These are phyloP conservation scores for Paracanthobrama guichenoti DNA, from an alignment of 2,113 vertebrate genomes.

Conservation along the genomic window DNA sequence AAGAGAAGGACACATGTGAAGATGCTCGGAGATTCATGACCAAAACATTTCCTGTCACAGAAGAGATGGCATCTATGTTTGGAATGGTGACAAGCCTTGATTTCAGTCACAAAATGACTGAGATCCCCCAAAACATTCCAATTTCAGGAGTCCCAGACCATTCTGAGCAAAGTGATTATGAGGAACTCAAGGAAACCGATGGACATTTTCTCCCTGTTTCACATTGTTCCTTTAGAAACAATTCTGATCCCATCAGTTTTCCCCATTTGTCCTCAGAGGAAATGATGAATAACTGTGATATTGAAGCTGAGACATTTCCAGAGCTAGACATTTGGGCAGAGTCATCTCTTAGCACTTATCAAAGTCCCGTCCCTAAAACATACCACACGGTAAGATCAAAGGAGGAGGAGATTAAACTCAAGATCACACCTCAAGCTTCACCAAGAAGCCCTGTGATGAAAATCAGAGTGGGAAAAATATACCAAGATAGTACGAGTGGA, in stretches of 20 bases:
- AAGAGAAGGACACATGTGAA: conserved; percentile 47
- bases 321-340: conserved; percentile 60
- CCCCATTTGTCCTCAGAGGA: conserved; percentile 47
- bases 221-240: fast-evolving
- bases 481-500: background rate
- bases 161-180: conserved; percentile 33
- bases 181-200: background rate
- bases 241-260: background rate
- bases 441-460: background rate
- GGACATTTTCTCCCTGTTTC: background rate
- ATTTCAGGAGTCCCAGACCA: background rate
- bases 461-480: background rate
- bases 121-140: background rate
- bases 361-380: conserved; percentile 38
- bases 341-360: conserved; percentile 28
- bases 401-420: background rate
- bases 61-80: background rate
- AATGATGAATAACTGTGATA: conserved; percentile 26
- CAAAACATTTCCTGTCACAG: conserved; percentile 51
- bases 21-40: conserved; percentile 49
- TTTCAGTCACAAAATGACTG: background rate
- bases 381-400: background rate
- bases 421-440: conserved; percentile 13
- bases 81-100: background rate
- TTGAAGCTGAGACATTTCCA: conserved; percentile 65